phyloP scores from a whole-genome alignment of 2,888 invertebrate genomes.

The Tetragonula carbonaria region DNA sequence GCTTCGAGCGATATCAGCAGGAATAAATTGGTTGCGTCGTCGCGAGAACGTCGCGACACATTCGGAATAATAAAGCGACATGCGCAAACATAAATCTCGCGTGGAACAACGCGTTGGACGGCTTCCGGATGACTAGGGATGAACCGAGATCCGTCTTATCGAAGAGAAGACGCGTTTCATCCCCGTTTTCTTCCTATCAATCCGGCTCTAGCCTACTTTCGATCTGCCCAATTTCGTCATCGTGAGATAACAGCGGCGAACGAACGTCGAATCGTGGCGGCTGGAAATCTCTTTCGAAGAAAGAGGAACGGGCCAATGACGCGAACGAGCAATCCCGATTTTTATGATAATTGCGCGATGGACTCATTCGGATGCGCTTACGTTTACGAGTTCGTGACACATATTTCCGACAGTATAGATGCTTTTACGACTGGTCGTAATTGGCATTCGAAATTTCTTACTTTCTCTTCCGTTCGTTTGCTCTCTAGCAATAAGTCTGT shows the following conservation, averaged over 20 bases:
- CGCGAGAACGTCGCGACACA: conserved; percentile 13
- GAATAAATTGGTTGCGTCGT: conserved; percentile 36
- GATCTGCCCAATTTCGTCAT: not conserved
- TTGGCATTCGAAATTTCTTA: not conserved
- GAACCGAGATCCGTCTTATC: conserved; percentile 33
- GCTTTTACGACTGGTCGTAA: not conserved
- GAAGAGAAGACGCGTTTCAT: not conserved
- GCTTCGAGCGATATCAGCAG: conserved; percentile 3
- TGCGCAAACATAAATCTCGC: conserved; percentile 27
- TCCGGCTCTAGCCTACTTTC: too few relatives aligned
- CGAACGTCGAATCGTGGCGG: conserved; percentile 21
- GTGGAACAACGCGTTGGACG: conserved; percentile 13
- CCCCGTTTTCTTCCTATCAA: conserved; percentile 3
- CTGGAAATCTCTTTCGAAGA: not conserved
- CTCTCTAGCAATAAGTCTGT: not conserved
- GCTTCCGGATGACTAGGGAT: not conserved
- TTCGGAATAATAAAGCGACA: conserved; percentile 39
- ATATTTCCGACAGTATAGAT: not conserved
- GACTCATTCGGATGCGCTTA: not conserved
- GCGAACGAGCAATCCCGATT: conserved; percentile 4
- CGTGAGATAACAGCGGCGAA: not conserved
- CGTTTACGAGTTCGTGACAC: not conserved
- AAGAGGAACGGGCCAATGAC: not conserved
- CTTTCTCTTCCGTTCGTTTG: not conserved
- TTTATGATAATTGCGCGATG: conserved; percentile 21